Evolutionary conservation across 2,797 vertebrate genomes (phyloP).

Genomic region (Channallabes apus): DNA sequence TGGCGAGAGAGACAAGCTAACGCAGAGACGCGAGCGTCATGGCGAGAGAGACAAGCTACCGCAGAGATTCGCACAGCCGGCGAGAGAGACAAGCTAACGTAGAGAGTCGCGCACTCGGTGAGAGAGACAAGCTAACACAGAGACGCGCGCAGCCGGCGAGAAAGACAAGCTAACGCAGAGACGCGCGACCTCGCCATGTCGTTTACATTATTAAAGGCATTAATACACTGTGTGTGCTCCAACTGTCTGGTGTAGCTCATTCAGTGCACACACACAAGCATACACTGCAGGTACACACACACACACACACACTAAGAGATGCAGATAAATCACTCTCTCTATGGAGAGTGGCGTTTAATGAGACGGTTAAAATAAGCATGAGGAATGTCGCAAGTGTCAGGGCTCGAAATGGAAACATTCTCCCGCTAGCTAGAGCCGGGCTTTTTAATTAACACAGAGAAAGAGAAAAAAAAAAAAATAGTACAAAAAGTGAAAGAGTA

Average conservation of each 20-base stretch:
- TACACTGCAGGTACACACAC: neutral
- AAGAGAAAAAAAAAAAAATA: neutral
- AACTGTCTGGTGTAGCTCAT: neutral
- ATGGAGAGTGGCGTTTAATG: conserved; percentile 31
- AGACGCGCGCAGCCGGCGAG: no score
- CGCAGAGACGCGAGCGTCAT: no score
- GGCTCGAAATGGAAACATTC: conserved; percentile 42
- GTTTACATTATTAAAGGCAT: no score
- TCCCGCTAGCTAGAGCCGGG: conserved; percentile 30
- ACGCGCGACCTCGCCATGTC: no score
- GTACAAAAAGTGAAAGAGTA: neutral
- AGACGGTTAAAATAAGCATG: conserved; percentile 46
- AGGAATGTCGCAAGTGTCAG: conserved; percentile 35
- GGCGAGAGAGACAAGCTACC: no score
- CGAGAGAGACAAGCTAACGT: no score
- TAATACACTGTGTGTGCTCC: neutral
- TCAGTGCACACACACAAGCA: neutral
- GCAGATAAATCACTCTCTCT: conserved; percentile 27
- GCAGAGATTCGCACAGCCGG: no score
- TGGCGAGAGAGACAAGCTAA: no score
- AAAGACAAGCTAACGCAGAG: no score
- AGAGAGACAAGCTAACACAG: no score
- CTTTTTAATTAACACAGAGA: conserved; percentile 47
- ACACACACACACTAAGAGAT: neutral
- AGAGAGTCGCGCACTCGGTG: no score